phyloP scores from a whole-genome alignment of 2,113 vertebrate genomes.

The Mobula birostris region DNA sequence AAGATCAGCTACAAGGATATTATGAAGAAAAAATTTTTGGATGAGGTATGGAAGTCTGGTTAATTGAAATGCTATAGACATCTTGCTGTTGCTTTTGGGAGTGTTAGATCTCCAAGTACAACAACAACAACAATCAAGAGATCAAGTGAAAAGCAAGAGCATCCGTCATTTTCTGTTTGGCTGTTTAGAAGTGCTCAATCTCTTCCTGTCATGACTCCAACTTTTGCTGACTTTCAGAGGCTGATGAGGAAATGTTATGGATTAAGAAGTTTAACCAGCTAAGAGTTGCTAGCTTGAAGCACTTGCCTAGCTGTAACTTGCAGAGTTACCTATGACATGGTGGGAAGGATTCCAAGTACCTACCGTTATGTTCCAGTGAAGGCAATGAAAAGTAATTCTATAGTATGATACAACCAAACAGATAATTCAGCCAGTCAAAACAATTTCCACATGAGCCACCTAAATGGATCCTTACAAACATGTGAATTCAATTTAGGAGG shows the following conservation, averaged over 20 bases:
- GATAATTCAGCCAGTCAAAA: neutral
- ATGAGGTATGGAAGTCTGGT: constrained; percentile 59
- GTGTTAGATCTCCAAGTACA: neutral
- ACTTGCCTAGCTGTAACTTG: neutral
- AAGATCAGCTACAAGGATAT: constrained; percentile 68
- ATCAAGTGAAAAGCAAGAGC: neutral
- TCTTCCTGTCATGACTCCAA: neutral
- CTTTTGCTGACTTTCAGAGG: neutral
- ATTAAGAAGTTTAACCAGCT: neutral
- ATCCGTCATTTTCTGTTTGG: neutral
- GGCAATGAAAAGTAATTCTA: neutral
- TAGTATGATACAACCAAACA: neutral
- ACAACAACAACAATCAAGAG: neutral
- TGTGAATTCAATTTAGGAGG: too few species aligned
- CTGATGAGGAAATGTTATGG: neutral
- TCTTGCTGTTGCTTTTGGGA: neutral
- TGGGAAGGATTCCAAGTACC: neutral
- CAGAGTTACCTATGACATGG: neutral
- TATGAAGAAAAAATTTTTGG: constrained; percentile 64
- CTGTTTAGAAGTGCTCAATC: neutral
- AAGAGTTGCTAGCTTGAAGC: neutral
- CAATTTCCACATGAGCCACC: neutral
- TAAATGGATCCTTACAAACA: neutral
- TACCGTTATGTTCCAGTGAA: neutral
- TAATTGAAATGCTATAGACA: too few species aligned